phyloP scores from a whole-genome alignment of 2,797 vertebrate species.

The Carcharodon carcharias region DNA sequence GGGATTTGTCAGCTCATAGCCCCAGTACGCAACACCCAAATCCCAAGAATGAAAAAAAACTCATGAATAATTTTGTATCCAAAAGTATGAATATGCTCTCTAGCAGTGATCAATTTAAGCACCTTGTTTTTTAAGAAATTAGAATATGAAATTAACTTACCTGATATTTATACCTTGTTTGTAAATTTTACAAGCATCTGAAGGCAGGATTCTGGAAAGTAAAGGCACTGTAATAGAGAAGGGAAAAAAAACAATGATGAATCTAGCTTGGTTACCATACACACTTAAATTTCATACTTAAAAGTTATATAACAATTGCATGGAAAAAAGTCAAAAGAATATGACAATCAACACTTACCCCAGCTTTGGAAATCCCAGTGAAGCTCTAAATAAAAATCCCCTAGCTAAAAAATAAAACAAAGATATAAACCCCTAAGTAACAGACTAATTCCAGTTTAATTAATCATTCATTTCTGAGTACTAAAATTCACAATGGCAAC shows the following conservation, averaged over 20 bases:
- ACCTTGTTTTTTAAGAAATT: not conserved
- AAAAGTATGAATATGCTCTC: not conserved
- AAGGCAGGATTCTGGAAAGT: slow-evolving; percentile 98
- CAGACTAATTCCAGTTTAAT: not conserved
- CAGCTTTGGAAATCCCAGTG: slow-evolving; percentile 99
- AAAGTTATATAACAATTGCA: not conserved
- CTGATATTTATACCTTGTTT: slow-evolving; percentile 99
- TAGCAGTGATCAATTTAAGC: not conserved
- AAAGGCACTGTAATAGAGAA: slow-evolving; percentile 80
- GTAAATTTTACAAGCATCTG: slow-evolving; percentile 98
- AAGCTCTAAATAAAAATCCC: slow-evolving; percentile 97
- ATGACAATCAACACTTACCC: slow-evolving; percentile 70
- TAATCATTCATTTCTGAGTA: not conserved
- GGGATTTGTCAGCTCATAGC: too few relatives aligned
- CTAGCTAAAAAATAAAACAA: slow-evolving; percentile 69
- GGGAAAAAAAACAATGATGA: slow-evolving; percentile 41
- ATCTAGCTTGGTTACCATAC: not conserved
- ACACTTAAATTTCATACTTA: not conserved
- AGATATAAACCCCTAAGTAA: slow-evolving; percentile 17
- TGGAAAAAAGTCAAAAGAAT: not conserved
- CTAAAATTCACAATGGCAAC: not conserved
- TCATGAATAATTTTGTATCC: not conserved
- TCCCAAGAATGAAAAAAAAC: not conserved
- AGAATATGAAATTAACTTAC: slow-evolving; percentile 53
- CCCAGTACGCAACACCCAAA: not conserved